These are phyloP conservation scores for Rhodeus uyekii DNA, from an alignment of 2,797 vertebrate genomes.

Conservation along the genomic window DNA sequence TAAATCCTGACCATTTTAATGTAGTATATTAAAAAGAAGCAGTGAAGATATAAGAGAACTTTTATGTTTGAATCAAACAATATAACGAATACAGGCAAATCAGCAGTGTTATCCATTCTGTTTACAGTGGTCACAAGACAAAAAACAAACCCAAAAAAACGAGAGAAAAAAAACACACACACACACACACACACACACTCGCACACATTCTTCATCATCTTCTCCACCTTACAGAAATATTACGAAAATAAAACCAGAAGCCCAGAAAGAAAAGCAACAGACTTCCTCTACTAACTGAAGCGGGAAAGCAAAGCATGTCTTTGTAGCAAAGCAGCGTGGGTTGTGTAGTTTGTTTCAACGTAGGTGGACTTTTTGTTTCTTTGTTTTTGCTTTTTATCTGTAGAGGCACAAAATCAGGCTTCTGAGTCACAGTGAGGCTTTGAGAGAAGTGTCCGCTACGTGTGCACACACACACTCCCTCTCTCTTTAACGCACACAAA, in stretches of 20 bases:
- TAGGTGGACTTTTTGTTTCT: not conserved
- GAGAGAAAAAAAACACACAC: not conserved
- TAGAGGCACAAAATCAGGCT: slow-evolving; percentile 72
- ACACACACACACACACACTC: not conserved
- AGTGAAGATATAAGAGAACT: slow-evolving; percentile 42
- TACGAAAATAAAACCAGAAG: slow-evolving; percentile 45
- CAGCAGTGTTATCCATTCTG: slow-evolving; percentile 43
- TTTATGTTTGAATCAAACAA: slow-evolving; percentile 42
- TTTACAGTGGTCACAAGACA: slow-evolving; percentile 47
- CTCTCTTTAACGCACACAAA: not conserved
- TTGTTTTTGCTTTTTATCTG: slow-evolving; percentile 52
- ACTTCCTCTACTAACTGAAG: slow-evolving; percentile 32
- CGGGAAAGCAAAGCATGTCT: slow-evolving; percentile 41
- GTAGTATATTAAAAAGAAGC: slow-evolving; percentile 39
- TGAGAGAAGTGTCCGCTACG: slow-evolving; percentile 58
- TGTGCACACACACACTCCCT: slow-evolving; percentile 5
- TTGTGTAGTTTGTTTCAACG: slow-evolving; percentile 43
- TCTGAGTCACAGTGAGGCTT: slow-evolving; percentile 61
- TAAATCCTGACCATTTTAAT: not conserved
- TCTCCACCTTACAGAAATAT: slow-evolving; percentile 39
- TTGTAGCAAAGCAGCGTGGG: slow-evolving; percentile 32
- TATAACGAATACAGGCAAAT: slow-evolving; percentile 46
- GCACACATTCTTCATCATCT: slow-evolving; percentile 6
- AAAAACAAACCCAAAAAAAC: not conserved
- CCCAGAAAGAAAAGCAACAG: slow-evolving; percentile 46